Percentiles rank a stretch among this genome's conserved stretches.
These are phyloP conservation scores for Amiota minor DNA, from an alignment of 2,888 invertebrate species.

Conservation along the genomic window DNA sequence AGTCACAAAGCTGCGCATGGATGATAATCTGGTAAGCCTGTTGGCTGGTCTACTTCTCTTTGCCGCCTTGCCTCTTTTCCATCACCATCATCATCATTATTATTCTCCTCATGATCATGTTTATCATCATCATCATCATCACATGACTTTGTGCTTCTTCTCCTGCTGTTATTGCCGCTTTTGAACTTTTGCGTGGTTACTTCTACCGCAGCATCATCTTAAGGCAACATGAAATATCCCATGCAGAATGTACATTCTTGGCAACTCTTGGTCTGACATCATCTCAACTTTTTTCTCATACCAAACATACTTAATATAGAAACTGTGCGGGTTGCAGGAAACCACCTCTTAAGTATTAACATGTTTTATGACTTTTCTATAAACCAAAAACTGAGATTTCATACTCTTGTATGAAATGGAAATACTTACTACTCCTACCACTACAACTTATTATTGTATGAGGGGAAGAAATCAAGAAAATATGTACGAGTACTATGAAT, in stretches of 20 bases:
- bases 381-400: slow-evolving; percentile 22
- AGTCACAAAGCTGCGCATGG: too few relatives aligned
- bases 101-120: not conserved
- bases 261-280: not conserved
- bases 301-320: too few relatives aligned
- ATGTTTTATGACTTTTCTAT: slow-evolving; percentile 34
- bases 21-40: not conserved
- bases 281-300: too few relatives aligned
- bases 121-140: too few relatives aligned
- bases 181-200: too few relatives aligned
- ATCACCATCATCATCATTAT: not conserved
- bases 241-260: slow-evolving; percentile 12
- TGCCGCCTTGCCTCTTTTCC: not conserved
- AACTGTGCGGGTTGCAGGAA: not conserved
- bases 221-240: slow-evolving; percentile 20
- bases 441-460: too few relatives aligned
- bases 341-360: slow-evolving; percentile 4
- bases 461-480: too few relatives aligned
- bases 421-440: too few relatives aligned
- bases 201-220: not conserved
- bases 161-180: too few relatives aligned
- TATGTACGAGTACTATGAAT: too few relatives aligned
- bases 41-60: not conserved
- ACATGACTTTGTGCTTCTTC: too few relatives aligned
- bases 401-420: not conserved